Conservation (phyloP, 2,113 vertebrate species). For the Ellobius talpinus region DNA sequence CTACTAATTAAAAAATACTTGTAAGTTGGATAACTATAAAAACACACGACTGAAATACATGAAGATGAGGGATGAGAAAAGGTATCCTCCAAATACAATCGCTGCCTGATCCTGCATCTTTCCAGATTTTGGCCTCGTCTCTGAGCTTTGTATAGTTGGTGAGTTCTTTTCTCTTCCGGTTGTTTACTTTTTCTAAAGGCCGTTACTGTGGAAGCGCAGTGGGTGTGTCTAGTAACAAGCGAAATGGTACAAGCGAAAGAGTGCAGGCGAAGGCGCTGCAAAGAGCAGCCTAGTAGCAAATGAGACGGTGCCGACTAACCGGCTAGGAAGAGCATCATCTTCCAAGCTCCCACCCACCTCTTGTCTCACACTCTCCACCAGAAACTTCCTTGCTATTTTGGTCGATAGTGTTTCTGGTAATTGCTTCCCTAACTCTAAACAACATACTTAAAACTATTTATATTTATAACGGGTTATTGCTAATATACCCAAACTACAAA, state of each 20-base stretch:
- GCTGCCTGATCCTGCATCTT: neutral
- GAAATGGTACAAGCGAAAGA: neutral
- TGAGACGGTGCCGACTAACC: neutral
- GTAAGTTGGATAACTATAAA: neutral
- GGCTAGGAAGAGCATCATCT: neutral
- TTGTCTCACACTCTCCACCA: neutral
- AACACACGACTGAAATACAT: neutral
- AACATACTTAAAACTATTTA: neutral
- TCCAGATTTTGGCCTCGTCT: neutral
- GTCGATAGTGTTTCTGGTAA: slow-evolving; percentile 6
- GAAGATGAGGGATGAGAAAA: neutral
- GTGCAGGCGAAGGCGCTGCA: neutral
- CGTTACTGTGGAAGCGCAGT: neutral
- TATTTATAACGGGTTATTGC: slow-evolving; percentile 1
- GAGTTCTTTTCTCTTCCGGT: neutral
- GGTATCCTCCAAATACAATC: neutral
- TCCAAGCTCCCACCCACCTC: neutral
- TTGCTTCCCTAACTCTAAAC: slow-evolving; percentile 13
- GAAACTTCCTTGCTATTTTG: neutral
- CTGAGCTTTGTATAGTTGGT: neutral
- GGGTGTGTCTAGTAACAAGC: neutral
- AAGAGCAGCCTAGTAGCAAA: neutral
- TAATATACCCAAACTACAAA: neutral
- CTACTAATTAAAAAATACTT: neutral
- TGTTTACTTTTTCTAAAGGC: neutral